phyloP scores from a whole-genome alignment of 2,888 invertebrate species.

The Himalopsyche tibetana region DNA sequence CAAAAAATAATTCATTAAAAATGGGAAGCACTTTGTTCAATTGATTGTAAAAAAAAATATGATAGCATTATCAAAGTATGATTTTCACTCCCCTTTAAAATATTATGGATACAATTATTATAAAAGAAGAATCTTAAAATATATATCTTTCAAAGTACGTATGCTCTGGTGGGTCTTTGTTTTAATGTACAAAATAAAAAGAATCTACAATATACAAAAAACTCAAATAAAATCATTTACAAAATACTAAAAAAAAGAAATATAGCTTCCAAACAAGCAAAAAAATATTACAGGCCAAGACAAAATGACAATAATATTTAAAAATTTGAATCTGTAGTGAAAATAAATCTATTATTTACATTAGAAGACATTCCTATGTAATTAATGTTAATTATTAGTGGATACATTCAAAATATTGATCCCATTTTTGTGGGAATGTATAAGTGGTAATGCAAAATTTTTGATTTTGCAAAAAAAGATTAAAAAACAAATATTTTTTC shows the following conservation, averaged over 20 bases:
- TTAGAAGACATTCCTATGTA: neutral
- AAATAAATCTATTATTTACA: slow-evolving; percentile 20
- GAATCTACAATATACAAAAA: slow-evolving; percentile 31
- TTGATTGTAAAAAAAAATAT: too few relatives aligned
- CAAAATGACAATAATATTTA: neutral
- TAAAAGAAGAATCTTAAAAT: neutral
- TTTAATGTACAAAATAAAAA: slow-evolving; percentile 9
- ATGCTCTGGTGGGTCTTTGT: slow-evolving; percentile 38
- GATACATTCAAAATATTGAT: slow-evolving; percentile 37
- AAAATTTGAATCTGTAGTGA: neutral
- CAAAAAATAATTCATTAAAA: too few relatives aligned
- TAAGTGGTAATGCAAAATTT: slow-evolving; percentile 13
- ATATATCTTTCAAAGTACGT: slow-evolving; percentile 33
- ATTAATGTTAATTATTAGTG: neutral
- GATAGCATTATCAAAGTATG: too few relatives aligned
- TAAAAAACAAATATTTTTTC: neutral
- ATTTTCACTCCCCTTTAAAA: too few relatives aligned
- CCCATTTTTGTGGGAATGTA: slow-evolving; percentile 33
- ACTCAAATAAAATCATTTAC: neutral
- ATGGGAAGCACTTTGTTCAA: too few relatives aligned
- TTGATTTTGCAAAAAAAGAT: neutral
- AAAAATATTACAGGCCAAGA: neutral
- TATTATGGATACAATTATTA: too few relatives aligned
- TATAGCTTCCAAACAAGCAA: neutral
- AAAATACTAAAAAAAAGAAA: slow-evolving; percentile 13